Evolutionary conservation across 2,113 vertebrate genomes (phyloP), one percentile per base, ranked within the genome.

Genomic region (Larimichthys polyactis): DNA sequence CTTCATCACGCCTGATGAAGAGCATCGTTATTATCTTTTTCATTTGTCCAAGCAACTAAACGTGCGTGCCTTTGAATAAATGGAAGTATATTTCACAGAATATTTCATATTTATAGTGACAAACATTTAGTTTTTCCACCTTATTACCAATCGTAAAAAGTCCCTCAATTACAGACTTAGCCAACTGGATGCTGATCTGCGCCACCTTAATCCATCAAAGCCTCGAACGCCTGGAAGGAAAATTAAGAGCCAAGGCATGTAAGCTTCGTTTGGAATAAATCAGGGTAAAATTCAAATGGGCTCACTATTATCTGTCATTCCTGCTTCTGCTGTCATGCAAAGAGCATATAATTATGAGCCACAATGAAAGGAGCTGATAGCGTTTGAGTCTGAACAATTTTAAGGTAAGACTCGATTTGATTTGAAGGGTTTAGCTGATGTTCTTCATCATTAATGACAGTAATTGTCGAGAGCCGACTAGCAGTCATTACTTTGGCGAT

Each of bases 181-280:
- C 49, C 79, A 59, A 87, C 81, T 85, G 83, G 70, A 78, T 78
- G 79, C 54, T 20, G 57, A 81, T 83, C 71, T 83, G 86, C 44
- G 81, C 58, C 14, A 69, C 75, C 72, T 86, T 86, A 82, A 86
- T 86, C 78, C 83, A 75, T 75, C 60, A 71, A 65, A 81, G 65
- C 83, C 78, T 68, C 2, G 0, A 64, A 74, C n/a, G 70, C 73
- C 60, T 74, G 8, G 11, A 11, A 79, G 83, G 67, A n/a, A 84
- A 78, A 87, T 83, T 71, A 71, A 63, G 82, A 87, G 63, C 64
- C 14, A 44, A 75, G 81, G 66, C 67, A 32, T 78, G 75, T 71
- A 70, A 78, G 49, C 52, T 57, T n/a, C 36, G 68, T 69, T 55
- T 60, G 73, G 74, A 86, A 83, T 86, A 89, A 80, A 87, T 88